Evolutionary conservation across 2,797 vertebrate genomes (phyloP).

Genomic region (Sylvilagus floridanus): DNA sequence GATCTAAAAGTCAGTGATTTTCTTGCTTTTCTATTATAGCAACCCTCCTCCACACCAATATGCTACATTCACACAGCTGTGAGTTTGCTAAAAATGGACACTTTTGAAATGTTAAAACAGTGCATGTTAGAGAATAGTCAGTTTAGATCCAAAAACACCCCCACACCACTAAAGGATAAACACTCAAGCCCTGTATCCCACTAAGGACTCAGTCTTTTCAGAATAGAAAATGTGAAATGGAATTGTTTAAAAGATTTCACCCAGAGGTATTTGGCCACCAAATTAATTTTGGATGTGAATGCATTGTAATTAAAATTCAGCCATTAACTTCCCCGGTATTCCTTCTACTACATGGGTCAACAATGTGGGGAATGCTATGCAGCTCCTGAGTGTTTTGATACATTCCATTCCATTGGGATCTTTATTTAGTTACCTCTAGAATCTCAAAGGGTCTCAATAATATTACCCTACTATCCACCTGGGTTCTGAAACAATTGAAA

Average conservation of each 20-base stretch:
- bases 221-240: constrained; percentile 23
- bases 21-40: constrained; percentile 65
- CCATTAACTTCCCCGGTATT: not conserved
- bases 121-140: constrained; percentile 68
- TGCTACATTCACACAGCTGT: constrained; percentile 70
- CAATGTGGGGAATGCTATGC: not conserved
- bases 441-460: not conserved
- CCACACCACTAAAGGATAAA: constrained; percentile 55
- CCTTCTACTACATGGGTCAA: not conserved
- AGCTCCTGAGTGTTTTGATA: not conserved
- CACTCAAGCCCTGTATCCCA: constrained; percentile 9
- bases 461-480: not conserved
- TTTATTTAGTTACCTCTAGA: not conserved
- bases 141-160: constrained; percentile 37
- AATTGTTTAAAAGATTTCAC: not conserved
- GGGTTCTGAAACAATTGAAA: constrained; percentile 45
- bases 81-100: constrained; percentile 80
- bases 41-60: constrained; percentile 75
- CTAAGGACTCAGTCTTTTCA: constrained; percentile 25
- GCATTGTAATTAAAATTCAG: not conserved
- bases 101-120: constrained; percentile 78
- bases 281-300: constrained; percentile 17
- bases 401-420: not conserved
- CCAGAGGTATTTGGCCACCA: constrained; percentile 17
- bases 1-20: constrained; percentile 64